These are phyloP conservation scores for Esox masquinongy DNA, from an alignment of 2,797 vertebrate genomes.

Conservation along the genomic window DNA sequence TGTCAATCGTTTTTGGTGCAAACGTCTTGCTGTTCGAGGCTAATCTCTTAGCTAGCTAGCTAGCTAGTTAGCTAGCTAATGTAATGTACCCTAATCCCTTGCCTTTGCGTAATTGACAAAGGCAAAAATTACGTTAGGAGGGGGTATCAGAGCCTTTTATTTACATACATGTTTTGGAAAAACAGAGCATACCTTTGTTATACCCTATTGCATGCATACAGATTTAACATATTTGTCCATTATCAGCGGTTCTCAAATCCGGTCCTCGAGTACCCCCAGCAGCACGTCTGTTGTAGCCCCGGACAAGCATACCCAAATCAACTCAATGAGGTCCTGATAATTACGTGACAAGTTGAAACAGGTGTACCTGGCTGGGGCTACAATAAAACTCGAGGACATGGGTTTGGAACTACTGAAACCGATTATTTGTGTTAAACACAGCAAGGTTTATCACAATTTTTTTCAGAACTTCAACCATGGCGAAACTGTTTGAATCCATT, in stretches of 20 bases:
- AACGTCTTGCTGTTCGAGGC: too few species aligned
- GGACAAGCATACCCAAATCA: too few species aligned
- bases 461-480: constrained; percentile 67
- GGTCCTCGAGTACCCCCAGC: too few species aligned
- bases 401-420: too few species aligned
- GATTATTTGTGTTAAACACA: too few species aligned
- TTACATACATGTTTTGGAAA: not conserved
- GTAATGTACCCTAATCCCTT: constrained; percentile 24
- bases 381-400: too few species aligned
- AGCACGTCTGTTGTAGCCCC: too few species aligned
- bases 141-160: not conserved
- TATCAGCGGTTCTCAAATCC: not conserved
- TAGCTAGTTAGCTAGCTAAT: constrained; percentile 32
- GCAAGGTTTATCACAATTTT: not conserved
- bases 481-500: constrained; percentile 89
- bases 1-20: not conserved
- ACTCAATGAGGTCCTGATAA: too few species aligned
- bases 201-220: not conserved
- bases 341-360: too few species aligned
- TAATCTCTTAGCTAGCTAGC: not conserved
- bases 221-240: not conserved
- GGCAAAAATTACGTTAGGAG: constrained; percentile 37
- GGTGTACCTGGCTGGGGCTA: not conserved
- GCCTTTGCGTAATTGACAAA: constrained; percentile 37
- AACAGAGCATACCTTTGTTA: not conserved